Evolutionary conservation across 1,140 invertebrate genomes (phyloP), one percentile per base, ranked within the genome.

Genomic region (Chionoecetes opilio): DNA sequence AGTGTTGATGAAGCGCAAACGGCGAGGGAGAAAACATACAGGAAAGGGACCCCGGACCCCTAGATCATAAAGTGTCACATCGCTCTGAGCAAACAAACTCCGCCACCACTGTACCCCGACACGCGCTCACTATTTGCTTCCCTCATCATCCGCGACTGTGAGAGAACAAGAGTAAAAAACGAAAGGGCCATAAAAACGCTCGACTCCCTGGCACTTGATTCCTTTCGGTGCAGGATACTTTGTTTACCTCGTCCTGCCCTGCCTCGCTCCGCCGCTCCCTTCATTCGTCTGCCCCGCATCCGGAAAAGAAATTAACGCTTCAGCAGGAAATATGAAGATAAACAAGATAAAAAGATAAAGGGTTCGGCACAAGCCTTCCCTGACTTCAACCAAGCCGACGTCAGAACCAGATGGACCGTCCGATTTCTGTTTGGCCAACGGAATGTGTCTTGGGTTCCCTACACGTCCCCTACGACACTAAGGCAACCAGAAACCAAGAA

Each of bases 261-360:
- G n/a, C n/a, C n/a, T 26, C n/a, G 5, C 82, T 8, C 32, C 26
- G 32, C 82, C 82, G 5, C 86, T 35, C 21, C 37, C 34, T 29
- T n/a, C 34, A 38, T 41, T 90, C 88, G 82, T 35, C 89, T 91
- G n/a, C 32, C 82, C 75, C 75, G 89, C 93, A 94, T 95, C 94
- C 94, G 94, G 91, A 91, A 34, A 34, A n/a, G n/a, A 91, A 63
- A 87, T 46, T 14, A 85, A 46, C 82, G 82, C 38, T 82, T 63
- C 17, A 53, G 53, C 90, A 95, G 94, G 94, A 95, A 95, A 95
- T 92, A 95, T 87, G 94, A 95, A 91, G 90, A 92, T 95, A 95
- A 95, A 95, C 94, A 95, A 95, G 94, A 95, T 95, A 95, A 34
- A 92, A 53, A 86, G 94, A 95, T 92, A 95, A 95, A 92, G 92